Percentiles rank a stretch among this genome's conserved stretches.
Conservation (phyloP, 2,113 vertebrate genomes). For the Esox niger region DNA sequence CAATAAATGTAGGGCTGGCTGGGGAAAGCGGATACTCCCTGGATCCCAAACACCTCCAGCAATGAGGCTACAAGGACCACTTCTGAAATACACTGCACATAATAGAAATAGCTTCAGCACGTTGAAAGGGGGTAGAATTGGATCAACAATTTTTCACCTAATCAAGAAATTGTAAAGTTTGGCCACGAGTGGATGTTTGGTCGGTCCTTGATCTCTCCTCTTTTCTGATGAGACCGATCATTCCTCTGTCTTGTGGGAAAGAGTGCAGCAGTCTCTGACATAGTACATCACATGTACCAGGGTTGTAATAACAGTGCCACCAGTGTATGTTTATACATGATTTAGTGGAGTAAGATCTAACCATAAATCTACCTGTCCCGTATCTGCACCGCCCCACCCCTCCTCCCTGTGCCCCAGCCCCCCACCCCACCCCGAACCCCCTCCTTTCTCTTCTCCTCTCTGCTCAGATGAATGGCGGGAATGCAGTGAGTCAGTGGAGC, state of each 20-base stretch:
- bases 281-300: slow-evolving; percentile 42
- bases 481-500: slow-evolving; percentile 69
- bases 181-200: too few species aligned
- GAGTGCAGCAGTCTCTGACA: slow-evolving; percentile 12
- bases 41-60: slow-evolving; percentile 31
- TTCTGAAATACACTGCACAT: neutral
- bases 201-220: neutral
- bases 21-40: slow-evolving; percentile 56
- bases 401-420: slow-evolving; percentile 17
- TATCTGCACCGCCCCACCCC: slow-evolving; percentile 31
- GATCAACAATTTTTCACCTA: neutral
- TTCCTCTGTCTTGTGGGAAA: slow-evolving; percentile 29
- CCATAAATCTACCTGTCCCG: slow-evolving; percentile 57
- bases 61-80: slow-evolving; percentile 26
- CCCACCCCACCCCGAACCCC: slow-evolving; percentile 17
- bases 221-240: slow-evolving; percentile 19
- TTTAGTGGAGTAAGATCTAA: slow-evolving; percentile 47
- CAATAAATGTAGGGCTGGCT: slow-evolving; percentile 48
- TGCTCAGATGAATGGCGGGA: slow-evolving; percentile 65
- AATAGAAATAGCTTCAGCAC: too few species aligned
- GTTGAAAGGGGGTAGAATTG: too few species aligned
- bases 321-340: slow-evolving; percentile 34
- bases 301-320: slow-evolving; percentile 54
- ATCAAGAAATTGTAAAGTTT: too few species aligned
- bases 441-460: slow-evolving; percentile 37